These are phyloP conservation scores for Leucophenga montana DNA, from an alignment of 2,888 invertebrate genomes.

Conservation along the genomic window DNA sequence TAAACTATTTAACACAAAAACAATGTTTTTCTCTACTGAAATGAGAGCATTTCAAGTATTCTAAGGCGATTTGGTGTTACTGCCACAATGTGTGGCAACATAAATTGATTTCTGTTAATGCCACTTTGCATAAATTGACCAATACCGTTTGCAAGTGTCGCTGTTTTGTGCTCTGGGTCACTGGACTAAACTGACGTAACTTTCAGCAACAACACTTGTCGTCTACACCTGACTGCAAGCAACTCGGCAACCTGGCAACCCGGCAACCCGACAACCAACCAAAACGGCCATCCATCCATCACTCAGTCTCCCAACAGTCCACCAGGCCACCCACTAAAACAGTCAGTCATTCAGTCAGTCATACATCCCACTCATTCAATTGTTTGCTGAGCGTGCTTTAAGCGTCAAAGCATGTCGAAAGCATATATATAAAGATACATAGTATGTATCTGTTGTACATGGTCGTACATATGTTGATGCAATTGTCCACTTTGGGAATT, in stretches of 20 bases:
- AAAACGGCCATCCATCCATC: no score
- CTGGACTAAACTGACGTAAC: conserved; percentile 12
- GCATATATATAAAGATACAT: background rate
- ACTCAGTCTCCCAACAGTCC: background rate
- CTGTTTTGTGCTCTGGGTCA: conserved; percentile 9
- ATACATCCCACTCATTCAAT: background rate
- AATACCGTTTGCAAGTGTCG: background rate
- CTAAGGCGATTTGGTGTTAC: background rate
- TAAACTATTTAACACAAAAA: no score
- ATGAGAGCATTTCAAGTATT: no score
- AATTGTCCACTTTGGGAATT: conserved; percentile 1
- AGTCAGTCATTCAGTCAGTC: no score
- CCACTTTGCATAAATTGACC: conserved; percentile 21
- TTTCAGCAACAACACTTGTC: no score
- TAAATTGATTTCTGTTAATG: conserved; percentile 15
- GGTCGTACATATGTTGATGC: no score
- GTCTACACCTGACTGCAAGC: no score
- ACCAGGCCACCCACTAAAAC: no score
- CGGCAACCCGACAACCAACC: no score
- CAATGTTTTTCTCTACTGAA: background rate
- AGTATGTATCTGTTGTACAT: background rate
- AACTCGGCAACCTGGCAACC: no score
- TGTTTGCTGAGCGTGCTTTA: background rate
- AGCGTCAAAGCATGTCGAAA: background rate
- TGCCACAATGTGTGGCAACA: background rate